A percentile compares a stretch with the other conserved stretches of the same genome.
phyloP scores from a whole-genome alignment of 2,888 invertebrate species.

The Alviniconcha strummeri region DNA sequence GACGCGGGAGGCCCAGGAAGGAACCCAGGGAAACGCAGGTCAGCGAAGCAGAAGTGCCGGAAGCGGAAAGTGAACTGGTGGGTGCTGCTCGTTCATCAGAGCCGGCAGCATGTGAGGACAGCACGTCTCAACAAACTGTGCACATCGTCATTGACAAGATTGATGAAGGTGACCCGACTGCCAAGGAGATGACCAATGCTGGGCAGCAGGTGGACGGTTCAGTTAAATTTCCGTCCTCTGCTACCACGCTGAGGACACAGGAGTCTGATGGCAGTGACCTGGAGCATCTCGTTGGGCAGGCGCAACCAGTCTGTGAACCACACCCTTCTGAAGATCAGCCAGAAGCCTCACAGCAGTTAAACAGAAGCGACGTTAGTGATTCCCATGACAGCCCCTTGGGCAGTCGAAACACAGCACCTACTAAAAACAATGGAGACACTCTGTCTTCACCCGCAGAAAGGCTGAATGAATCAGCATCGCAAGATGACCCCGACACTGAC shows the following conservation, averaged over 20 bases:
- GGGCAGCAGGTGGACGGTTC: slow-evolving; percentile 1
- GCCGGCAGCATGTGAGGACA: neutral
- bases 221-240: neutral
- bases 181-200: neutral
- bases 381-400: too few relatives aligned
- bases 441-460: too few relatives aligned
- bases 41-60: neutral
- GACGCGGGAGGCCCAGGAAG: neutral
- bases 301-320: neutral
- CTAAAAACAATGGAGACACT: too few relatives aligned
- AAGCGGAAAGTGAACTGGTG: neutral
- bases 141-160: slow-evolving; percentile 17
- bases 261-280: neutral
- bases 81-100: neutral
- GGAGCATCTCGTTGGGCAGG: neutral
- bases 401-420: too few relatives aligned
- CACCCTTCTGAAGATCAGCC: neutral
- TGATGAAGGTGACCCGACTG: neutral
- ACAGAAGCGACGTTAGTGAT: neutral
- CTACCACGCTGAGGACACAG: neutral
- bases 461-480: neutral
- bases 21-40: neutral
- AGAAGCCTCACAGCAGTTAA: neutral
- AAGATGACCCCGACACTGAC: slow-evolving; percentile 36
- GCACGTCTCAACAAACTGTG: neutral